phyloP scores from a whole-genome alignment of 2,113 vertebrate species.

The Platycercus adscitus region DNA sequence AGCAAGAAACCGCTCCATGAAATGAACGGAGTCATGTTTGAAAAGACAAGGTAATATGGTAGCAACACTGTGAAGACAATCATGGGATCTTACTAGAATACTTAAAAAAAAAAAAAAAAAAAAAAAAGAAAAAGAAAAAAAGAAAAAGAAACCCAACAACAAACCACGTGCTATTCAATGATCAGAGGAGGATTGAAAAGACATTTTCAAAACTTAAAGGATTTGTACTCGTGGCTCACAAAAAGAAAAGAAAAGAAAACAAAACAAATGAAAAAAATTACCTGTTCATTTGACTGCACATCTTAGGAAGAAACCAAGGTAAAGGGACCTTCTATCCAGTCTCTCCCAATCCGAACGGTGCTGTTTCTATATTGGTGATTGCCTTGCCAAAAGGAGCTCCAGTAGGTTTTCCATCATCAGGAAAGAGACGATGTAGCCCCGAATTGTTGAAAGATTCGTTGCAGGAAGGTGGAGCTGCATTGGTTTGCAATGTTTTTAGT shows the following conservation, averaged over 20 bases:
- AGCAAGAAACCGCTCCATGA: slow-evolving; percentile 76
- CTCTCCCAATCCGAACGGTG: slow-evolving; percentile 79
- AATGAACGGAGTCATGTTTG: slow-evolving; percentile 85
- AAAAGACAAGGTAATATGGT: slow-evolving; percentile 89
- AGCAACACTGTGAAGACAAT: slow-evolving; percentile 99
- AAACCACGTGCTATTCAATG: slow-evolving; percentile 34
- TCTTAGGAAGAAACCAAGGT: slow-evolving; percentile 73
- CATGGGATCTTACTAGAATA: slow-evolving; percentile 91
- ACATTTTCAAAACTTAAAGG: slow-evolving; percentile 75
- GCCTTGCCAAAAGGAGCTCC: slow-evolving; percentile 86
- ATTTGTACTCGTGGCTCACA: slow-evolving; percentile 78
- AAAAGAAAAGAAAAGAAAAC: slow-evolving; percentile 37
- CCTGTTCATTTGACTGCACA: slow-evolving; percentile 74
- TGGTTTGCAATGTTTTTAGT: slow-evolving; percentile 78
- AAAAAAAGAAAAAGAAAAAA: background rate
- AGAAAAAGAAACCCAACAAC: background rate
- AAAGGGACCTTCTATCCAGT: slow-evolving; percentile 59
- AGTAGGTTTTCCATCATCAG: slow-evolving; percentile 63
- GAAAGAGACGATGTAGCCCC: slow-evolving; percentile 68
- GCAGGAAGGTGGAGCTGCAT: slow-evolving; percentile 74
- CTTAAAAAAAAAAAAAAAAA: background rate
- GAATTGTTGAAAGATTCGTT: slow-evolving; percentile 73
- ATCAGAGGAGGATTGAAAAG: slow-evolving; percentile 75
- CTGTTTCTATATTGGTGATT: slow-evolving; percentile 82
- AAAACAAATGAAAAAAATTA: background rate